These are phyloP conservation scores for Apodemus speciosus DNA, from an alignment of 2,113 vertebrate species.

Conservation along the genomic window DNA sequence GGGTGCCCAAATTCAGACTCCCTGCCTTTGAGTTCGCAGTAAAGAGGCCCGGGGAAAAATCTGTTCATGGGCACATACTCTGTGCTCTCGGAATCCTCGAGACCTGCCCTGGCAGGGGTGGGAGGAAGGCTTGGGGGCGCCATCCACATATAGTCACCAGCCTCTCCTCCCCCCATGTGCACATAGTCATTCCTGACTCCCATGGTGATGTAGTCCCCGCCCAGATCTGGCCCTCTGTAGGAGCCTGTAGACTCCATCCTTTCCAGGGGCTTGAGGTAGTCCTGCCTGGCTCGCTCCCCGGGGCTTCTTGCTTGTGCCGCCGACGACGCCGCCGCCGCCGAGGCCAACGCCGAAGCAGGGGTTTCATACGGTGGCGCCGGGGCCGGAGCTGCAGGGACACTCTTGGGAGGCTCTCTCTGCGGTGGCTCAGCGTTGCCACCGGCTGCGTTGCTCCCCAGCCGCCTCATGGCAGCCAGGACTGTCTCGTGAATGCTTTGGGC, in stretches of 20 bases:
- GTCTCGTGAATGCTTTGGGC: constrained; percentile 92
- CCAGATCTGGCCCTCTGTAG: constrained; percentile 77
- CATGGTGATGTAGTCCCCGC: constrained; percentile 86
- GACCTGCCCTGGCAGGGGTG: constrained; percentile 64
- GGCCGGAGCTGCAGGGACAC: constrained; percentile 77
- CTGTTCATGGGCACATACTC: constrained; percentile 91
- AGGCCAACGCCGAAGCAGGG: neutral
- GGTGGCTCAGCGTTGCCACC: constrained; percentile 77
- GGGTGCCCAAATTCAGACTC: neutral
- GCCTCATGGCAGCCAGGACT: constrained; percentile 90
- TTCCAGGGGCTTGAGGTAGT: neutral
- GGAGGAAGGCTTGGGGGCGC: constrained; percentile 81
- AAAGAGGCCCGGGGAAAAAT: constrained; percentile 85
- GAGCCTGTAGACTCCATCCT: constrained; percentile 71
- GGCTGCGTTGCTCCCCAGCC: constrained; percentile 85
- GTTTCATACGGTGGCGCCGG: constrained; percentile 64
- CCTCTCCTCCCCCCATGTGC: constrained; percentile 85
- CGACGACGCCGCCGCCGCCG: too few relatives aligned
- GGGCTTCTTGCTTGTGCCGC: neutral
- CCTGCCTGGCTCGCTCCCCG: neutral
- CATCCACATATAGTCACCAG: constrained; percentile 90
- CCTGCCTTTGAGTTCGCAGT: constrained; percentile 78
- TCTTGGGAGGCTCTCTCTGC: constrained; percentile 75
- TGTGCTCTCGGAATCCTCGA: constrained; percentile 81
- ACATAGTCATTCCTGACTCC: constrained; percentile 85